Conservation (phyloP, 2,888 invertebrate genomes). For the Lamellibrachia columna region DNA sequence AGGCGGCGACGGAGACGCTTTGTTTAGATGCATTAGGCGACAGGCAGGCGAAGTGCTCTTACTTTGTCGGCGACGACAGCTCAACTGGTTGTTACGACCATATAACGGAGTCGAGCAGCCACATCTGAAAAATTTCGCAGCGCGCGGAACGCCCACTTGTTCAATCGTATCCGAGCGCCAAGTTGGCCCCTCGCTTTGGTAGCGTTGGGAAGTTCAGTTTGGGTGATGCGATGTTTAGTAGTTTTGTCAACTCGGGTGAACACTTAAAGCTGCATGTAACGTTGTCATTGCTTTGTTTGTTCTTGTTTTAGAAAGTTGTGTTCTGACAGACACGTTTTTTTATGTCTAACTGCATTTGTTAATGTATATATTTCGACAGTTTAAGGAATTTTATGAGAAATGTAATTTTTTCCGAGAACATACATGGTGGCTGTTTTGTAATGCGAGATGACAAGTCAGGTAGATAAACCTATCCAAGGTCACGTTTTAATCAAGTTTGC, state of each 20-base stretch:
- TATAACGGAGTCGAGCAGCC: not conserved
- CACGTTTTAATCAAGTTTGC: no score
- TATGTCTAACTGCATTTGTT: not conserved
- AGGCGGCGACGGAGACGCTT: not conserved
- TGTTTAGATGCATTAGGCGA: not conserved
- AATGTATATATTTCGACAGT: not conserved
- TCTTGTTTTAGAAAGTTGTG: not conserved
- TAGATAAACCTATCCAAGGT: no score
- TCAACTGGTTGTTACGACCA: not conserved
- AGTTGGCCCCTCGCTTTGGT: not conserved
- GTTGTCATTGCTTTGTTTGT: not conserved
- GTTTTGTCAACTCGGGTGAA: not conserved
- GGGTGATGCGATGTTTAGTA: no score
- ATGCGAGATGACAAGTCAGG: no score
- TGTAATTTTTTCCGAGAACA: not conserved
- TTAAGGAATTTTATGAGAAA: not conserved
- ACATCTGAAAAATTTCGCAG: not conserved
- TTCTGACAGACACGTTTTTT: not conserved
- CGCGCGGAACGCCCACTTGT: not conserved
- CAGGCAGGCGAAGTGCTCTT: not conserved
- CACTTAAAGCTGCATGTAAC: not conserved
- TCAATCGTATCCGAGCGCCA: not conserved
- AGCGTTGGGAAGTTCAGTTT: no score
- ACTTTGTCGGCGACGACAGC: not conserved
- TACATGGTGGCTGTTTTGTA: no score